Base-by-base conservation (phyloP, 2,797 vertebrate species). In the Cheirogaleus major region DNA sequence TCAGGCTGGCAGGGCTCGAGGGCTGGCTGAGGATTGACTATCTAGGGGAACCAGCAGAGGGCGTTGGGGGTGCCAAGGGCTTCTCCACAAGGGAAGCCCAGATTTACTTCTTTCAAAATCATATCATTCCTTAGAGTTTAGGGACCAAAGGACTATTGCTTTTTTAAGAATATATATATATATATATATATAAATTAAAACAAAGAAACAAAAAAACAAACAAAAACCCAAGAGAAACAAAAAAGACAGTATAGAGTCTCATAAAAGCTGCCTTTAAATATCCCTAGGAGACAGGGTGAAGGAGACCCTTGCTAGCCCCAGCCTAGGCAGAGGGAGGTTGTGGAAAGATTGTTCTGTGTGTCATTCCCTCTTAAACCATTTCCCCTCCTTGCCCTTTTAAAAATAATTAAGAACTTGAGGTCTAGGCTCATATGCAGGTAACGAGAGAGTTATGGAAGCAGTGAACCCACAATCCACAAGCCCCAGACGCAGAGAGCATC, bases 61-160 rank as follows among this genome's bases (percentile, higher is more conserved):
- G 97, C 97, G 97, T 91, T 97, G 98, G 98, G 98, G 98, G 98
- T 98, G 97, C 98, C 98, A 98, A 96, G 95, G 92, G 90, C 90
- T 97, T 97, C 91, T 91, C 97, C 3, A 4, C n/a, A 99, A 99
- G 99, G 98, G 99, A 99, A 99, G 99, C 99, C 99, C 98, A 97
- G 97, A 98, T 97, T 97, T 98, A 98, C 98, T 99, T 98, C 98
- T 99, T 99, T 99, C 98, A 99, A 99, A 99, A 98, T 98, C 98
- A 99, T 99, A 99, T 99, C 99, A 99, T 99, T 99, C 99, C 99
- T 99, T 99, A 99, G 99, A 99, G 99, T 99, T 99, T 99, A 99
- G 99, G 99, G 99, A 99, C 99, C 99, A 99, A 99, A 99, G 99
- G 99, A 99, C 99, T 99, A 99, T 99, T 98, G 99, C 99, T 99